phyloP scores from a whole-genome alignment of 1,140 invertebrate species.

The Sinonovacula constricta region DNA sequence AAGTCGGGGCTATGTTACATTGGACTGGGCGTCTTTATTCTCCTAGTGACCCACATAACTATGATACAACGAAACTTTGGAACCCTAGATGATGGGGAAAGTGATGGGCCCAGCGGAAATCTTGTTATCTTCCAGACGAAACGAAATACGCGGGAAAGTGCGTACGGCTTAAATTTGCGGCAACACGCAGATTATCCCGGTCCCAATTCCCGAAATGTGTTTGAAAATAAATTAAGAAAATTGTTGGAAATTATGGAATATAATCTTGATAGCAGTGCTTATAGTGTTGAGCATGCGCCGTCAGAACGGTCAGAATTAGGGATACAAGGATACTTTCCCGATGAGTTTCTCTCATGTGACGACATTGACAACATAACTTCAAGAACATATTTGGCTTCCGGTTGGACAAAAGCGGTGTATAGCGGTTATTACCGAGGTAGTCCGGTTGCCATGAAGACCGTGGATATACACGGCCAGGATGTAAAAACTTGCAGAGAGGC shows the following conservation, averaged over 20 bases:
- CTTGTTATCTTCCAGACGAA: neutral
- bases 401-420: slow-evolving; percentile 81
- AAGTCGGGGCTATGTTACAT: slow-evolving; percentile 13
- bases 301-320: slow-evolving; percentile 23
- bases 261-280: slow-evolving; percentile 48
- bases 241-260: slow-evolving; percentile 61
- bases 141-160: slow-evolving; percentile 27
- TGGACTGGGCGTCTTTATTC: slow-evolving; percentile 8
- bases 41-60: slow-evolving; percentile 48
- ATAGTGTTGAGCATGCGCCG: too few relatives aligned
- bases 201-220: slow-evolving; percentile 49
- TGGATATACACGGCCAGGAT: slow-evolving; percentile 78
- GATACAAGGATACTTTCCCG: slow-evolving; percentile 43
- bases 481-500: slow-evolving; percentile 74
- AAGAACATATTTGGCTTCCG: slow-evolving; percentile 73
- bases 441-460: slow-evolving; percentile 79
- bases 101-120: slow-evolving; percentile 44
- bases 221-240: slow-evolving; percentile 64
- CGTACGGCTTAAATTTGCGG: slow-evolving; percentile 37
- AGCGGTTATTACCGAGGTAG: slow-evolving; percentile 69
- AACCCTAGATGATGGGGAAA: slow-evolving; percentile 50
- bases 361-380: slow-evolving; percentile 66
- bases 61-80: slow-evolving; percentile 54
- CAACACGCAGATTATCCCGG: slow-evolving; percentile 3
- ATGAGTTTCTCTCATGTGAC: slow-evolving; percentile 63